Evolutionary conservation across 2,113 vertebrate genomes (phyloP).

Genomic region (Climacteris rufus): DNA sequence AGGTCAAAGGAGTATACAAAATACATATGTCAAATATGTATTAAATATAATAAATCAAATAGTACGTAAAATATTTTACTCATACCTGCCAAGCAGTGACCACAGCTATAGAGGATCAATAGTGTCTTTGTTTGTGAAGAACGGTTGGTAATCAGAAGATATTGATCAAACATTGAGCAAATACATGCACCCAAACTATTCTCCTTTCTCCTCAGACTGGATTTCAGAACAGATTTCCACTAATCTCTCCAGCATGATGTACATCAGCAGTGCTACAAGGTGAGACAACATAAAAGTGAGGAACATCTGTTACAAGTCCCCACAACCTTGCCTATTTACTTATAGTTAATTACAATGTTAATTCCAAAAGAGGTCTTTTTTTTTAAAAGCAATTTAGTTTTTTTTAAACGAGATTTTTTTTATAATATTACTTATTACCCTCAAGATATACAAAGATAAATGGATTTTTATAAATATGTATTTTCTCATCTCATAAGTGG

Average conservation of each 20-base stretch:
- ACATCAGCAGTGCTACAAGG: background rate
- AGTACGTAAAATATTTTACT: background rate
- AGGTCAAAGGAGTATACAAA: background rate
- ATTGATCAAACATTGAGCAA: background rate
- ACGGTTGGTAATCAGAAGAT: background rate
- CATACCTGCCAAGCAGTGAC: background rate
- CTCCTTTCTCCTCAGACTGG: background rate
- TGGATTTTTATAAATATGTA: background rate
- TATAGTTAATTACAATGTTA: background rate
- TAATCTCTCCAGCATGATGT: background rate
- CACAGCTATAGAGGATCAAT: background rate
- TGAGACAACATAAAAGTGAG: background rate
- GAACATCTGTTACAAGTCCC: background rate
- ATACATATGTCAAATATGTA: too few relatives aligned
- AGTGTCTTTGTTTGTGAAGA: background rate
- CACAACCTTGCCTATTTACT: background rate
- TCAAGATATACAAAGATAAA: background rate
- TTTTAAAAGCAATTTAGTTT: background rate
- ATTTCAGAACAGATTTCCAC: background rate
- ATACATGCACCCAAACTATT: background rate
- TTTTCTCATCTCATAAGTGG: background rate
- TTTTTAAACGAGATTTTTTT: background rate
- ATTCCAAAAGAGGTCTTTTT: background rate
- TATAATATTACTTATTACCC: background rate
- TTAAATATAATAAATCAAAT: too few relatives aligned